A percentile compares a stretch with the other conserved stretches of the same genome.
phyloP scores from a whole-genome alignment of 2,797 vertebrate genomes.

The Prunella strophiata region DNA sequence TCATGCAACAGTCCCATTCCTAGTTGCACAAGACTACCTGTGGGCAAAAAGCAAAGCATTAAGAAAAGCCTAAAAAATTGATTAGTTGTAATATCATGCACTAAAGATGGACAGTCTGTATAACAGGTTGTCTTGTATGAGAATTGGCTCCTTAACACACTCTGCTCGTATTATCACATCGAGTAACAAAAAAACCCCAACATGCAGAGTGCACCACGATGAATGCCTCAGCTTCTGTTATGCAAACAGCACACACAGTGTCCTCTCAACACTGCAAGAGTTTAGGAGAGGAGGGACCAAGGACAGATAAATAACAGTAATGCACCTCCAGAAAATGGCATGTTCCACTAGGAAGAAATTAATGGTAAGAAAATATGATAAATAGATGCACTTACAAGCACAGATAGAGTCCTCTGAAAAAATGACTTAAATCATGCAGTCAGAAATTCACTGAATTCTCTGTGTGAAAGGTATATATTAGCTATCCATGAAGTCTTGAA shows the following conservation, averaged over 20 bases:
- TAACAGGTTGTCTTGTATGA: slow-evolving; percentile 3
- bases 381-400: not conserved
- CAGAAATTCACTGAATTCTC: not conserved
- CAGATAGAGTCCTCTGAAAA: not conserved
- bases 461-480: not conserved
- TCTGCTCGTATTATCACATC: not conserved
- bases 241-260: not conserved
- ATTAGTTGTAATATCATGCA: not conserved
- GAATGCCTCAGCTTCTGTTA: not conserved
- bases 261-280: not conserved
- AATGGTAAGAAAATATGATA: not conserved
- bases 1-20: not conserved
- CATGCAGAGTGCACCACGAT: not conserved
- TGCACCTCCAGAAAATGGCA: not conserved
- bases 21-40: slow-evolving; percentile 26
- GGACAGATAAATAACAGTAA: not conserved
- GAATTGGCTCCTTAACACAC: slow-evolving; percentile 17
- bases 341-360: not conserved
- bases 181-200: not conserved
- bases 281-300: not conserved
- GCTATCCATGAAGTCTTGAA: not conserved
- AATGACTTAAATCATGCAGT: not conserved
- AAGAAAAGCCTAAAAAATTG: not conserved
- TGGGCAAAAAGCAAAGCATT: slow-evolving; percentile 28
- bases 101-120: not conserved